Evolutionary conservation across 2,113 vertebrate species (phyloP).

Genomic region (Heliornis fulica): DNA sequence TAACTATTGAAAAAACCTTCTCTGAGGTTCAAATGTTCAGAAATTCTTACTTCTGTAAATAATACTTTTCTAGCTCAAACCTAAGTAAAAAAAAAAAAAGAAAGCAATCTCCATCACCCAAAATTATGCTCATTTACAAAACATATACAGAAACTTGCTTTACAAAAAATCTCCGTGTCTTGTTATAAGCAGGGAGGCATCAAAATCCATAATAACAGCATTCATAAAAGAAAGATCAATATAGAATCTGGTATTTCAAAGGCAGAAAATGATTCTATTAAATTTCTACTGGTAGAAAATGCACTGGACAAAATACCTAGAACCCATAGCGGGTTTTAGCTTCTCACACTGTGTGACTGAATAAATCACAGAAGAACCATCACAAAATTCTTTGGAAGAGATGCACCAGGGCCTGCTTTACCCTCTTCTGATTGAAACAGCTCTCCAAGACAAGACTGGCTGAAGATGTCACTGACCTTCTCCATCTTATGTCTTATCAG

Average conservation of each 20-base stretch:
- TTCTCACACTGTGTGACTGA: neutral
- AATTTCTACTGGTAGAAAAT: constrained; percentile 26
- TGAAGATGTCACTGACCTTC: neutral
- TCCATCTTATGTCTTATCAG: neutral
- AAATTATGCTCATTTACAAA: constrained; percentile 44
- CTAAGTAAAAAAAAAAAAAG: neutral
- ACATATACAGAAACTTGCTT: neutral
- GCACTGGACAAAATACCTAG: constrained; percentile 11
- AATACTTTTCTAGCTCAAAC: neutral
- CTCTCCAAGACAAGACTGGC: neutral
- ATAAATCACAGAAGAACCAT: neutral
- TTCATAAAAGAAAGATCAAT: constrained; percentile 57
- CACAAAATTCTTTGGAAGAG: neutral
- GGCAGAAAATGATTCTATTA: constrained; percentile 34
- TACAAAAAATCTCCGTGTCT: neutral
- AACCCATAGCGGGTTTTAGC: neutral
- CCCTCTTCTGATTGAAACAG: neutral
- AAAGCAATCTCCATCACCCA: neutral
- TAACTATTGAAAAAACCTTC: neutral
- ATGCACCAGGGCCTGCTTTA: neutral
- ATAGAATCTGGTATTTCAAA: constrained; percentile 26
- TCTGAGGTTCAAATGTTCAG: neutral
- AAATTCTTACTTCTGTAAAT: neutral
- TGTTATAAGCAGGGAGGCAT: constrained; percentile 29
- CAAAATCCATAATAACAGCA: constrained; percentile 46